Evolutionary conservation across 2,113 vertebrate genomes (phyloP), one percentile per base, ranked within the genome.

Genomic region (Verasper variegatus): DNA sequence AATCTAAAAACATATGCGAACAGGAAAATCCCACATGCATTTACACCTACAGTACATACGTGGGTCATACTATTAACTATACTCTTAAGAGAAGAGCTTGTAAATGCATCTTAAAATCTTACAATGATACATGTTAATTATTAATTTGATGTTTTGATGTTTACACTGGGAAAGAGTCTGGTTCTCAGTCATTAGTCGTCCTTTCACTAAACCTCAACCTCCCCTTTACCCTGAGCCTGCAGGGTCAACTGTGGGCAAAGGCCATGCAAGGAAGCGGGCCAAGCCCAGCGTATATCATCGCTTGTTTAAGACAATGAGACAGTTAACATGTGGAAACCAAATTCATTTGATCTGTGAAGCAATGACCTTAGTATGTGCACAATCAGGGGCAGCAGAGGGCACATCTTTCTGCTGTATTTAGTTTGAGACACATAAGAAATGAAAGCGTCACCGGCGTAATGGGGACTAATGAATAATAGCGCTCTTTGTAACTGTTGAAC

Each of bases 261-360:
- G 68, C 66, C 64, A 31, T 7, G 42, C 40, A 59, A 64, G 47
- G 35, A 59, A 27, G 37, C 67, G 3, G 27, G 54, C 42, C 20
- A 35, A 3, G 37, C 67, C 61, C 35, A 61, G 66, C 69, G 45
- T 70, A 62, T 56, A 54, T 57, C 3, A 60, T 66, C 55, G 55
- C 70, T 61, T 1, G 15, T 73, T 47, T 49, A 42, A 55, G 23
- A 71, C 65, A 85, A 60, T 21, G 31, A 64, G 40, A 26, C 3
- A 13, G 40, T 82, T 72, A 63, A 82, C 74, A 70, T 79, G 21
- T 76, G 64, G 68, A 76, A 81, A 63, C 65, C 59, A 54, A 64
- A 70, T n/a, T 66, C 23, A 55, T 81, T 73, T 76, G 54, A 81
- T 88, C 63, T 82, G 56, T 65, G 35, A 68, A 60, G 40, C 40